Evolutionary conservation across 2,113 vertebrate species (phyloP), one percentile per base, ranked within the genome.

Genomic region (Thalassarche chlororhynchos): DNA sequence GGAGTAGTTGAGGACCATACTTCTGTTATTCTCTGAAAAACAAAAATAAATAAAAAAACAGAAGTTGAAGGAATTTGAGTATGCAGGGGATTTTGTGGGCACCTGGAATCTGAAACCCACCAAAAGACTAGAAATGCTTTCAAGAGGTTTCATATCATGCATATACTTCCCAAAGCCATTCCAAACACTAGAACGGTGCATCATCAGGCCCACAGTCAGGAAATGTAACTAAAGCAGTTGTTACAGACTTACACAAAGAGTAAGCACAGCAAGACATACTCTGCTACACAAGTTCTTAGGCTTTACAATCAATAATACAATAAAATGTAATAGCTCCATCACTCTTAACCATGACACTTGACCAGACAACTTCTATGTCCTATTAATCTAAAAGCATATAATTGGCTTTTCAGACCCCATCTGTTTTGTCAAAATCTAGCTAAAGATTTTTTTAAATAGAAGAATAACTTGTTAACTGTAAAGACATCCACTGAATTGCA

Each of bases 231-330:
- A 72, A 54, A 92, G 47, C 10, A 92, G 38, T 42, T 84, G 31
- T 58, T 89, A 52, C 3, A 71, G 55, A 60, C 29, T 80, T 26
- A 68, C 8, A 84, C 7, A 84, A 93, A 71, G 47, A 74, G 13
- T 62, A 83, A 25, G 24, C 31, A 34, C 29, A 92, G 65, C 28
- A 95, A 95, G 28, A 57, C 14, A 57, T 75, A 57, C 34, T 38
- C 34, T 68, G 62, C 55, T 49, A 88, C 55, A 32, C 20, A 80
- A 95, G 64, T 76, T 89, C 55, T 78, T 69, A 46, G 36, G 66
- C 76, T 94, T 86, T 47, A 87, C 31, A 97, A 93, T 91, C 93
- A 93, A 79, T 89, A 96, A 87, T 40, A 87, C 62, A 95, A 96
- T 89, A 89, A 95, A 93, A 64, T 77, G 21, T 80, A 84, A 94